Percentiles rank a stretch among this genome's conserved stretches.
Evolutionary conservation across 2,888 invertebrate genomes (phyloP).

Genomic region (Fragum sueziense): DNA sequence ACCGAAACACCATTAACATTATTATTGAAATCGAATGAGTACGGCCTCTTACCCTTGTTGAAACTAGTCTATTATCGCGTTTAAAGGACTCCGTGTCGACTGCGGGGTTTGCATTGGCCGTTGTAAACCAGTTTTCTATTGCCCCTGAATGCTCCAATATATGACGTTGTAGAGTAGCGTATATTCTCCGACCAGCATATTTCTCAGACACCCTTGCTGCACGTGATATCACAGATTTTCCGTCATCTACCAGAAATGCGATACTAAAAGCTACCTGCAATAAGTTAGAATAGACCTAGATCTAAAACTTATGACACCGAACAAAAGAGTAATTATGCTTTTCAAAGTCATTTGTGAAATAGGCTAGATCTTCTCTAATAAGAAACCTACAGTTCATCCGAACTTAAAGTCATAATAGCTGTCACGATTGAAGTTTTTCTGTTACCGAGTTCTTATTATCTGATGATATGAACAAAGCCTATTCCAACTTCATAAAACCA

Average conservation of each 20-base stretch:
- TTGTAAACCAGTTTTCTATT: slow-evolving; percentile 1
- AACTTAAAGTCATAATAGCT: no score
- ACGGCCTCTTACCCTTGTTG: neutral
- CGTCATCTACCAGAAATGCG: slow-evolving; percentile 22
- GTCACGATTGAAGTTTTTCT: no score
- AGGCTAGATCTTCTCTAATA: no score
- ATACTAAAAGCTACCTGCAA: slow-evolving; percentile 25
- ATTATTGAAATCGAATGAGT: neutral
- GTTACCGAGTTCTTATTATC: no score
- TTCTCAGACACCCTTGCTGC: slow-evolving; percentile 14
- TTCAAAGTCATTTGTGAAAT: no score
- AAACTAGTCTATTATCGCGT: neutral
- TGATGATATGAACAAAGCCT: no score
- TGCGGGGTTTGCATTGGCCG: neutral
- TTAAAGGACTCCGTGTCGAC: neutral
- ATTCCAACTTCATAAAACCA: no score
- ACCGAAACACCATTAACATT: no score
- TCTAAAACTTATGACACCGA: no score
- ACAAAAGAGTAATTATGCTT: no score
- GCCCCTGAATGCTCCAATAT: slow-evolving; percentile 3
- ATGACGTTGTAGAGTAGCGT: slow-evolving; percentile 1
- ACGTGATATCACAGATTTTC: slow-evolving; percentile 21
- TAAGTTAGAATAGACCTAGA: no score
- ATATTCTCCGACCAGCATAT: slow-evolving; percentile 11
- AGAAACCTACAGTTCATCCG: no score